phyloP scores from a whole-genome alignment of 2,797 vertebrate genomes.

The Poeciliopsis gracilis region DNA sequence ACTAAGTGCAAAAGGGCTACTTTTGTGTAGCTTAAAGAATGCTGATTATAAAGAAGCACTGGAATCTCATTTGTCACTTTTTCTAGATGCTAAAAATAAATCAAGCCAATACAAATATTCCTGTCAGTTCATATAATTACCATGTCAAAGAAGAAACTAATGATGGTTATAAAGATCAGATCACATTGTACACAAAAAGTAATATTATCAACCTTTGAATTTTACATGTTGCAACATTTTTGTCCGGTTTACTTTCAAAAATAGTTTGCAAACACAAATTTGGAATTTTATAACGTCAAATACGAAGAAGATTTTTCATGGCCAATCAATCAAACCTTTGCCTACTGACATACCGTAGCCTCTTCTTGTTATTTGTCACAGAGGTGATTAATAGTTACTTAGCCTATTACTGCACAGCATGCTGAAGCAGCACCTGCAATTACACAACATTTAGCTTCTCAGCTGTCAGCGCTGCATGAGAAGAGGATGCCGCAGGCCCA shows the following conservation, averaged over 20 bases:
- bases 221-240: not conserved
- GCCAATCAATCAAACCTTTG: constrained; percentile 58
- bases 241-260: not conserved
- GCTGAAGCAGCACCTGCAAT: constrained; percentile 68
- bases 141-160: not conserved
- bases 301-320: constrained; percentile 46
- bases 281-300: constrained; percentile 14
- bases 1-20: not conserved
- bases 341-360: constrained; percentile 53
- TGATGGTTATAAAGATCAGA: not conserved
- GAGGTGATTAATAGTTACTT: constrained; percentile 81
- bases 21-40: not conserved
- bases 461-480: constrained; percentile 56
- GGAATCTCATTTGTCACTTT: not conserved
- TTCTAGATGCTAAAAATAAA: not conserved
- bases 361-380: constrained; percentile 78
- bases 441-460: constrained; percentile 62
- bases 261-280: not conserved
- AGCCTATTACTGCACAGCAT: constrained; percentile 71
- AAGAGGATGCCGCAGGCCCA: constrained; percentile 49
- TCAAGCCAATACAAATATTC: not conserved
- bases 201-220: not conserved
- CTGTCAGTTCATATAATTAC: not conserved
- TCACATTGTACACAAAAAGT: not conserved
- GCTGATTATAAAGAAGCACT: not conserved